Evolutionary conservation across 2,888 invertebrate species (phyloP).

Genomic region (Sepioteuthis lessoniana): DNA sequence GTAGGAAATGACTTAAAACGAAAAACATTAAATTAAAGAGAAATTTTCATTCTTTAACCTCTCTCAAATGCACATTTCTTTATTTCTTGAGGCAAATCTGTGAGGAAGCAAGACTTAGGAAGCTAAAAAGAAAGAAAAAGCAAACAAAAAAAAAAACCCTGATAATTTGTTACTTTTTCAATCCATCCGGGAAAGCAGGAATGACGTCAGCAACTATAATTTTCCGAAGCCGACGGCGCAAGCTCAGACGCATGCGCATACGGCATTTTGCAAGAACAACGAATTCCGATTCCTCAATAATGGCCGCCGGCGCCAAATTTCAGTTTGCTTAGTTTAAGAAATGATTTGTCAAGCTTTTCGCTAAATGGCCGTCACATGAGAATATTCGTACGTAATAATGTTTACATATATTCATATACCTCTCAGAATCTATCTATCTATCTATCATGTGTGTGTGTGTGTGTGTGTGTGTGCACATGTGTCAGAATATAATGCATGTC

Average conservation of each 20-base stretch:
- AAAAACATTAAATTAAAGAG: too few relatives aligned
- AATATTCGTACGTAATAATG: background rate
- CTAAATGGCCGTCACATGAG: conserved; percentile 4
- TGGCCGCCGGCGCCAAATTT: conserved; percentile 12
- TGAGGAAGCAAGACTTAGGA: too few relatives aligned
- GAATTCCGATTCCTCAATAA: background rate
- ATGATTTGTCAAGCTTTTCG: background rate
- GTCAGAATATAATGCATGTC: too few relatives aligned
- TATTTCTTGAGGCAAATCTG: too few relatives aligned
- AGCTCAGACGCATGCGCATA: background rate
- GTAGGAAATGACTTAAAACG: too few relatives aligned
- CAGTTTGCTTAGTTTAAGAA: background rate
- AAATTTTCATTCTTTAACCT: too few relatives aligned
- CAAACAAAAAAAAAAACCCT: too few relatives aligned
- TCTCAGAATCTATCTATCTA: background rate
- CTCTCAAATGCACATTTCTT: too few relatives aligned
- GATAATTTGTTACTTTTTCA: background rate
- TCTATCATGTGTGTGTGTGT: too few relatives aligned
- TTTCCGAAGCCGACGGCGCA: background rate
- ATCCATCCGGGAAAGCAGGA: background rate
- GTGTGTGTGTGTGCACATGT: background rate
- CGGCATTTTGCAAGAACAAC: background rate
- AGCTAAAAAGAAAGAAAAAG: too few relatives aligned
- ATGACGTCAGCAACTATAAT: background rate
- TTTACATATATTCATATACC: background rate